Conservation (phyloP, 2,888 invertebrate genomes). For the Andrena chrysosceles region DNA sequence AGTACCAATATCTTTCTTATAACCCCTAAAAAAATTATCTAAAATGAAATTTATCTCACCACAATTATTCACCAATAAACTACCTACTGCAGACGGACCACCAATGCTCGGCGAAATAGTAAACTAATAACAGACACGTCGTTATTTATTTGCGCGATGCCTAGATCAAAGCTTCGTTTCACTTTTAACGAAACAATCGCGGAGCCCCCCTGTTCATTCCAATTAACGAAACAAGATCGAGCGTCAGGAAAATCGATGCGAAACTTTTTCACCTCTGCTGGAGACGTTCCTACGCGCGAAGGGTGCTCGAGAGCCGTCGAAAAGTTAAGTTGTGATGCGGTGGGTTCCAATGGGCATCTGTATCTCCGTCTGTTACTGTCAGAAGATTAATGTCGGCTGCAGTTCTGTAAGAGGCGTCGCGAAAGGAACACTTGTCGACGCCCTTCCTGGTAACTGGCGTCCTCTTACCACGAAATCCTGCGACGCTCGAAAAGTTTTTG, state of each 20-base stretch:
- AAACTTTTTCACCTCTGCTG: slow-evolving; percentile 12
- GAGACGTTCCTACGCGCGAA: background rate
- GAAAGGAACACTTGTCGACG: slow-evolving; percentile 36
- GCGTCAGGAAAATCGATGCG: slow-evolving; percentile 11
- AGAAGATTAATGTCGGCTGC: slow-evolving; percentile 45
- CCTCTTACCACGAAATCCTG: slow-evolving; percentile 5
- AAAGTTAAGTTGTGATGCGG: slow-evolving; percentile 33
- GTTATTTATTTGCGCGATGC: background rate
- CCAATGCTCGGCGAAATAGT: background rate
- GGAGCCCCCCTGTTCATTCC: background rate
- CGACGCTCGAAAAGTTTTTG: slow-evolving; percentile 9
- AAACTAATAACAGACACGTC: background rate
- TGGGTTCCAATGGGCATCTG: slow-evolving; percentile 19
- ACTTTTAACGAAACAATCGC: background rate
- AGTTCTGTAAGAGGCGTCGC: slow-evolving; percentile 21
- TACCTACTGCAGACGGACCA: too few species aligned
- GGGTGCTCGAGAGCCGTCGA: slow-evolving; percentile 19
- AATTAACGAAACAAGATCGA: slow-evolving; percentile 21
- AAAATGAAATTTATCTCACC: background rate
- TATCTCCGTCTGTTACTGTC: slow-evolving; percentile 38
- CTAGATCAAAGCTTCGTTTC: background rate
- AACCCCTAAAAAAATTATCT: background rate
- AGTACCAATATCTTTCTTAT: too few species aligned
- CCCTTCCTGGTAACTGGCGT: slow-evolving; percentile 16
- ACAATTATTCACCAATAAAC: background rate